Base-by-base conservation (phyloP, 2,888 invertebrate genomes). In the Eupithecia exiguata region DNA sequence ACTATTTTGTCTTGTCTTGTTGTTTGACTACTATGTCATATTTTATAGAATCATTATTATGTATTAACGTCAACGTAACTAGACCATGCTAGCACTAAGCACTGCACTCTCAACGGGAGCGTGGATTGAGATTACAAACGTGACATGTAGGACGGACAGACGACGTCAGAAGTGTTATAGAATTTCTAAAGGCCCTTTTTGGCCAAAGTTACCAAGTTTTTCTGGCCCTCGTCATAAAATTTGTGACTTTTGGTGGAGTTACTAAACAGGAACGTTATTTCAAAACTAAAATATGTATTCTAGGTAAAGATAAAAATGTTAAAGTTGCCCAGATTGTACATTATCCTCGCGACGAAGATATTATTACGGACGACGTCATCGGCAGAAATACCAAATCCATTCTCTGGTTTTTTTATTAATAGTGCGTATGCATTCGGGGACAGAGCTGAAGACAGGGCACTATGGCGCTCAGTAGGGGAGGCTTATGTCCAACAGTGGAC, bases 71-170 rank as follows among this genome's bases (percentile, higher is more conserved):
- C 62, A 35, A 35, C 35, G 16, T 18, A 30, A 35, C 36, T 21
- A 66, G 25, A 21, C 40, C 38, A 38, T 66, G 21, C 40, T 66
- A 40, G 25, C 21, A 40, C 53, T 61, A 67, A 74, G 43, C 66
- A 69, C 73, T 61, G 72, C 75, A 70, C 78, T 78, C 70, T 74
- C 80, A 69, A 74, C 79, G 35, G 63, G 36, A 65, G 76, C 70
- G 77, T 36, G 72, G 73, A 71, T 78, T 66, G 77, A 78, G 82
- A 83, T 84, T 82, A 81, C 46, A 63, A 67, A 83, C 83, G 83
- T 84, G 78, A 68, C 69, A 63, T 58, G 72, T 43, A 66, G 61
- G 62, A 68, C 14, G 61, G 16, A 35, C 69, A 67, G 43, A 21
- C 70, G 38, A 10, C 6, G 25, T 46, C 68, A 72, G 25, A 75